phyloP scores from a whole-genome alignment of 2,888 invertebrate species.

The Gymnosoma rotundatum region DNA sequence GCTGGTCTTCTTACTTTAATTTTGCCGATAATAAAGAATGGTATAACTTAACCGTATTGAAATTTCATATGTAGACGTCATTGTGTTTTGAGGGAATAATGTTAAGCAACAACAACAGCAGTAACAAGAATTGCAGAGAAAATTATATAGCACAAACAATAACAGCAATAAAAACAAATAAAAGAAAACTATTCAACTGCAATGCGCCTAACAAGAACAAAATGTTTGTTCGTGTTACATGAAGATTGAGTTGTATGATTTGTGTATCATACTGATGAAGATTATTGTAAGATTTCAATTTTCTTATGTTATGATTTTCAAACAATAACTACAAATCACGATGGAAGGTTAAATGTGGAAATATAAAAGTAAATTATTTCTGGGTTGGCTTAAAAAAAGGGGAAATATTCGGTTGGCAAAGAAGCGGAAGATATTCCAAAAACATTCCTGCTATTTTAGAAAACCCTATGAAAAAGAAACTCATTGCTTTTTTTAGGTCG shows the following conservation, averaged over 20 bases:
- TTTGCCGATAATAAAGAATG: constrained; percentile 33
- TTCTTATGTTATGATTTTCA: too few species aligned
- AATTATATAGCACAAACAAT: constrained; percentile 13
- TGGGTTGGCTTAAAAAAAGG: too few species aligned
- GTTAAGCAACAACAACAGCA: constrained; percentile 5
- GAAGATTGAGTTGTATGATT: constrained; percentile 22
- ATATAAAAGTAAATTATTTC: too few species aligned
- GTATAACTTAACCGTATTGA: constrained; percentile 56
- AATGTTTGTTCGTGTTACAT: constrained; percentile 17
- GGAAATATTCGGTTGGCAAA: too few species aligned
- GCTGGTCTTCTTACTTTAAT: constrained; percentile 18
- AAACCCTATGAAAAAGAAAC: too few species aligned
- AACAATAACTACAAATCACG: too few species aligned
- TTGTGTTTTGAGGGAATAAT: constrained; percentile 46
- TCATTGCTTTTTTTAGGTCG: too few species aligned
- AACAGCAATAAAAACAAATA: constrained; percentile 19
- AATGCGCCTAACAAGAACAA: constrained; percentile 61
- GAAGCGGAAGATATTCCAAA: too few species aligned
- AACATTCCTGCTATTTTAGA: too few species aligned
- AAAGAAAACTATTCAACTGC: constrained; percentile 60
- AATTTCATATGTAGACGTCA: constrained; percentile 51
- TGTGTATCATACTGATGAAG: constrained; percentile 4
- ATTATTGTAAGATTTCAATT: too few species aligned
- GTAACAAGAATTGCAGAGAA: neutral
- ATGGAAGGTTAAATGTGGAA: too few species aligned